phyloP scores from a whole-genome alignment of 1,140 invertebrate genomes.

The Lasioglossum baleicum region DNA sequence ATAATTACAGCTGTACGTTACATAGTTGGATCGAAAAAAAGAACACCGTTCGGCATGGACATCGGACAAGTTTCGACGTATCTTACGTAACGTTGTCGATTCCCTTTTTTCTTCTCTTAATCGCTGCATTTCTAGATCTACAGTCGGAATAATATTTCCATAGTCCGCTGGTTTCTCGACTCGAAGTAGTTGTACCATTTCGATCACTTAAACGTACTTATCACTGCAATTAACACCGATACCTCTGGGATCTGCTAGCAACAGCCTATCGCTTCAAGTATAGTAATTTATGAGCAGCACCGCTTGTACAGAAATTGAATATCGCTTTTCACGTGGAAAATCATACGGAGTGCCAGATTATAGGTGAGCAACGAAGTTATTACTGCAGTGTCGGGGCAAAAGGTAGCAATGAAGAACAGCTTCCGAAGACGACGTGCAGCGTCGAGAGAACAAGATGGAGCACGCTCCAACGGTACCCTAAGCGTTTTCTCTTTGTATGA shows the following conservation, averaged over 20 bases:
- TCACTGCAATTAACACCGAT: not conserved
- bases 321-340: no score
- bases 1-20: conserved; percentile 28
- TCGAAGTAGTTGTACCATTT: no score
- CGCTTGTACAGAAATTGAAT: not conserved
- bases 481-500: no score
- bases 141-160: not conserved
- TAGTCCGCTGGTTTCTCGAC: no score
- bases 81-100: conserved; percentile 25
- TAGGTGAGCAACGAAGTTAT: no score
- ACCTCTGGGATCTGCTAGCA: not conserved
- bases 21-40: not conserved
- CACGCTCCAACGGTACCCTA: not conserved
- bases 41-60: not conserved
- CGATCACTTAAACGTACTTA: not conserved
- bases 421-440: no score
- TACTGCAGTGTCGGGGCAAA: no score
- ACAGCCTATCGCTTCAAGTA: not conserved
- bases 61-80: conserved; percentile 13
- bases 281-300: not conserved
- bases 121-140: not conserved
- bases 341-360: no score
- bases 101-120: no score
- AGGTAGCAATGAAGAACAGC: no score
- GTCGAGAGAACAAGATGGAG: not conserved